A percentile compares a stretch with the other conserved stretches of the same genome.
Conservation (phyloP, 2,113 vertebrate genomes). For the Ictalurus punctatus region DNA sequence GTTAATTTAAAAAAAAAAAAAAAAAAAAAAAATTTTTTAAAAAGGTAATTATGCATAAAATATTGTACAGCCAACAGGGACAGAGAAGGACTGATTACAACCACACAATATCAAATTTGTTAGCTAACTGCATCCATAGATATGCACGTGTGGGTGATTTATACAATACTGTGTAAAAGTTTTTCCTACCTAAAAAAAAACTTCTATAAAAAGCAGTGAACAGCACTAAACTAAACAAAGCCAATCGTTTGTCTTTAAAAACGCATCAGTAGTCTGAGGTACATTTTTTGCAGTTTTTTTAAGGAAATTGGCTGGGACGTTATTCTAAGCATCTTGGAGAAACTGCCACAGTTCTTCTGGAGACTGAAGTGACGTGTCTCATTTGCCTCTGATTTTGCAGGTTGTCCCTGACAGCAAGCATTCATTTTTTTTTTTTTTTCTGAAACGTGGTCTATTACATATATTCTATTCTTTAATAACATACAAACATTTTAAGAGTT, state of each 20-base stretch:
- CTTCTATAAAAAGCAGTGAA: neutral
- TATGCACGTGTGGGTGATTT: neutral
- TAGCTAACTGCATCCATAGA: constrained; percentile 26
- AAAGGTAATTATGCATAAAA: neutral
- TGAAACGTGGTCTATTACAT: neutral
- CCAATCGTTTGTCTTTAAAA: neutral
- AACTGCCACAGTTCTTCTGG: neutral
- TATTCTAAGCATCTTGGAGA: neutral
- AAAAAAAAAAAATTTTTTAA: neutral
- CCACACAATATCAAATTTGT: neutral
- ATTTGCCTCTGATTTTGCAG: neutral
- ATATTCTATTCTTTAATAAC: neutral
- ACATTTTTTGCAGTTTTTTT: neutral
- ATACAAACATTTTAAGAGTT: neutral
- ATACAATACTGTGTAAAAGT: neutral
- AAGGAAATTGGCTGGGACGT: neutral
- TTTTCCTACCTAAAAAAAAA: neutral
- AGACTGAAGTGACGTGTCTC: neutral
- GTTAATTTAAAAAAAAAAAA: too few relatives aligned
- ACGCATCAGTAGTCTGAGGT: neutral
- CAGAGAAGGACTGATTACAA: neutral
- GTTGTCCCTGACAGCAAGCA: neutral
- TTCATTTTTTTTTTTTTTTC: neutral
- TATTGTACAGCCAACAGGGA: constrained; percentile 1
- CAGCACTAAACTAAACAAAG: neutral